Evolutionary conservation across 2,113 vertebrate species (phyloP).

Genomic region (Equus quagga): DNA sequence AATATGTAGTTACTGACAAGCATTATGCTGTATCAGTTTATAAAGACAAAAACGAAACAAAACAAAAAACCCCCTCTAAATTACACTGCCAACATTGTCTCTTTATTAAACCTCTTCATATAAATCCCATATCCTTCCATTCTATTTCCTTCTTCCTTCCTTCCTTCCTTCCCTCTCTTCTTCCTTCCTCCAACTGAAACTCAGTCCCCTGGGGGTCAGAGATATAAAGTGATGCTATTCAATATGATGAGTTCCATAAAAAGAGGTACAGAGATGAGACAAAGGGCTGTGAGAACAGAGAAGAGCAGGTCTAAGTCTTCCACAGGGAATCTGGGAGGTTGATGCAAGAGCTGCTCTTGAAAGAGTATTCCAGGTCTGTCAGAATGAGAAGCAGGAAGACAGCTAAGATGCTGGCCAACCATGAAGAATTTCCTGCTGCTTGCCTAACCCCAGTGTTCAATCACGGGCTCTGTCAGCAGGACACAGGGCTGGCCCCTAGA

Average conservation of each 20-base stretch:
- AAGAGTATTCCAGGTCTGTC: neutral
- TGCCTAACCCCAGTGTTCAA: neutral
- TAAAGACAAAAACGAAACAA: neutral
- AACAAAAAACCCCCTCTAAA: neutral
- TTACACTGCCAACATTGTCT: neutral
- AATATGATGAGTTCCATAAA: neutral
- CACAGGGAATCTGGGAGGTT: neutral
- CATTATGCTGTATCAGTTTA: neutral
- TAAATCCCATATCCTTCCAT: neutral
- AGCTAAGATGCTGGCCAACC: conserved; percentile 10
- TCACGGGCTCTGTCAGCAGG: conserved; percentile 43
- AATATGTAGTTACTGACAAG: neutral
- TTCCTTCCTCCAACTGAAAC: neutral
- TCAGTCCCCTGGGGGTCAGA: neutral
- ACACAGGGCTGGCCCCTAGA: neutral
- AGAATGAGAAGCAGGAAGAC: neutral
- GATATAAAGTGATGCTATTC: neutral
- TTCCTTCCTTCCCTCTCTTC: neutral
- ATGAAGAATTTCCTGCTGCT: conserved; percentile 9
- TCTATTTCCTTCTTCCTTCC: neutral
- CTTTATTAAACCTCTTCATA: neutral
- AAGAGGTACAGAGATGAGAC: neutral
- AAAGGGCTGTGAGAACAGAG: neutral
- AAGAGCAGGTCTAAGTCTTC: neutral
- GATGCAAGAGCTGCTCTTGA: neutral